A percentile compares a stretch with the other conserved stretches of the same genome.
Conservation (phyloP, 2,797 vertebrate species). For the Dallia pectoralis region DNA sequence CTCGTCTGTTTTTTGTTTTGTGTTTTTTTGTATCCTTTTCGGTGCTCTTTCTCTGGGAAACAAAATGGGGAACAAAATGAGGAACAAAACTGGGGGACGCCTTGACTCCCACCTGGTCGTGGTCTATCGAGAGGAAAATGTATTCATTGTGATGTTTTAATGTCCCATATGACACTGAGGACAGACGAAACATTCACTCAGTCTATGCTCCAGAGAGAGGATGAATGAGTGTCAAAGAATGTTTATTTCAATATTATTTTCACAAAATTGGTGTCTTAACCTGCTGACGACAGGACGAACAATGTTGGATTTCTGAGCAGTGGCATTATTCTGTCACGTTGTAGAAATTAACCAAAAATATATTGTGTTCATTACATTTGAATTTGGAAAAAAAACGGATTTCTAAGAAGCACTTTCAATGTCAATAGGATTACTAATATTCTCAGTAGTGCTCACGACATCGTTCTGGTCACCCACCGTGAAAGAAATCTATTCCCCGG, state of each 20-base stretch:
- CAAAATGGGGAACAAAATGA: background rate
- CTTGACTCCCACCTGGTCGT: conserved; percentile 9
- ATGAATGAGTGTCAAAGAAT: background rate
- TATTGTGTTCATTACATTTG: background rate
- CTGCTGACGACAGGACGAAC: background rate
- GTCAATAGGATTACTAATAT: background rate
- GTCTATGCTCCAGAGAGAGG: background rate
- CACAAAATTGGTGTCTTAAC: background rate
- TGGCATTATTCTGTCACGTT: background rate
- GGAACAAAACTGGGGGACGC: conserved; percentile 5
- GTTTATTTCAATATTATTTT: background rate
- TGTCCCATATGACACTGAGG: background rate
- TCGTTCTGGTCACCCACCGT: background rate
- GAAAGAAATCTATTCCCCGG: background rate
- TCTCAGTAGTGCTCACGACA: background rate
- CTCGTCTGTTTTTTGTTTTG: background rate
- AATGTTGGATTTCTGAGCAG: background rate
- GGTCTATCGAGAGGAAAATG: conserved; percentile 5
- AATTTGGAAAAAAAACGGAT: background rate
- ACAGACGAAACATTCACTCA: background rate
- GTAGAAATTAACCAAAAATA: background rate
- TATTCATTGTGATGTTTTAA: conserved; percentile 7
- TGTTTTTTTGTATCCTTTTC: background rate
- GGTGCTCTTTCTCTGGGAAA: conserved; percentile 5
- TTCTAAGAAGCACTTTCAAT: background rate